Evolutionary conservation across 2,888 invertebrate species (phyloP), one percentile per base, ranked within the genome.

Genomic region (Netelia fuscicornis): DNA sequence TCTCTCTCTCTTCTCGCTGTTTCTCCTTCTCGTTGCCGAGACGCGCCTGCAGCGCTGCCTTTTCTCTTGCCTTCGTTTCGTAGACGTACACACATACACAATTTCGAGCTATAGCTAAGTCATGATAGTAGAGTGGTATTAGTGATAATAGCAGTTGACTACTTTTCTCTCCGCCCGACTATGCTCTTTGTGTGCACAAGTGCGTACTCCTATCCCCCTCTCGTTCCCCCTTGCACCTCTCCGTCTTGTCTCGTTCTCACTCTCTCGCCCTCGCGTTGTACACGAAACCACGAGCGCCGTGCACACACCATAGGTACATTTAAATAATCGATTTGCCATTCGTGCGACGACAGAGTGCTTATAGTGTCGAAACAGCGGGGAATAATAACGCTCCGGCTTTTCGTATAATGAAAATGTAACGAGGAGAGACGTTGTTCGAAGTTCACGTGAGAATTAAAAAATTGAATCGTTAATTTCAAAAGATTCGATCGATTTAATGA

Each of bases 301-400:
- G 78, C 70, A 48, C 83, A 79, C 48, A 62, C 60, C 58, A 37
- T 78, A 78, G 81, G 81, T 78, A 86, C 87, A 88, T 88, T 89
- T 87, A 83, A 89, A 90, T 89, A 89, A 90, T 90, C 89, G 89
- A 90, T 90, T 87, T 68, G 83, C 86, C 81, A 81, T 83, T 79
- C 70, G 77, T 52, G 56, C 70, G 75, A 80, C 67, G 56, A 54
- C 52, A 20, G 8, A 30, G 65, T 23, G 2, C 6, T 20, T n/a
- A n/a, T 44, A 11, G 48, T 44, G 44, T 17, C 20, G 44, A 71
- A 77, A 60, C 62, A 77, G 20, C 70, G 20, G 13, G 67, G 54
- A 64, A 65, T 71, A 67, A 54, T 37, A 23, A 10, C 23, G 17
- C 23, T 17, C 71, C 56, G 54, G 23, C 70, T 70, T 67, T 68